Base-by-base conservation (phyloP, 1,140 invertebrate species). In the Caenorhabditis elegans region DNA sequence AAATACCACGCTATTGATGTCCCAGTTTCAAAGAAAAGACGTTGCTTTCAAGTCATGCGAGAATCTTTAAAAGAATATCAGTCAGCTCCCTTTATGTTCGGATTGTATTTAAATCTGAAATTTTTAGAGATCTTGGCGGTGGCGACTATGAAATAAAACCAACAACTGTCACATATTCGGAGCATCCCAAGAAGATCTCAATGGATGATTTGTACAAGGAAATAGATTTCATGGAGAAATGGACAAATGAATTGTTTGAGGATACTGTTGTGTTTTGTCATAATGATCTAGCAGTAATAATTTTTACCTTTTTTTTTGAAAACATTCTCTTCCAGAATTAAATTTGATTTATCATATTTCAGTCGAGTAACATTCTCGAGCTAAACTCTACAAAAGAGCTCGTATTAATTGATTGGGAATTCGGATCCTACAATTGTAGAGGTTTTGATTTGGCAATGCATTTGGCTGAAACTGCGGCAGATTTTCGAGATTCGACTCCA, bases 51-150 rank as follows among this genome's bases (percentile, higher is more conserved):
- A 22, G n/a, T 39, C 10, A 70, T 70, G 60, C 36, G 34, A 39
- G 60, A 70, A 10, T 70, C 17, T 10, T 70, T 70, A n/a, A 70
- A 70, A 70, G 60, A 70, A 15, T 70, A 70, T 43, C 17, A 39
- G 60, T 70, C 2, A 39, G 60, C 39, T 43, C 39, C 15, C 39
- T 8, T 43, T 43, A 8, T 43, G 39, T 43, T 43, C 39, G 6
- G 39, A 43, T 43, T 43, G 5, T 15, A 43, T 15, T 8, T 43
- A 43, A 5, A 5, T 15, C 39, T 15, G 39, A 43, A 15, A 43
- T 60, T 70, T 70, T 39, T 19, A 70, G 60, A 70, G 17, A 43
- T 19, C 34, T 70, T 22, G 60, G 60, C 3, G 60, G 60, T n/a
- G 19, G n/a, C 10, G 60, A 39, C n/a, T 70, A 39, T 43, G 60